Conservation (phyloP, 2,113 vertebrate genomes). For the Catagonus wagneri region DNA sequence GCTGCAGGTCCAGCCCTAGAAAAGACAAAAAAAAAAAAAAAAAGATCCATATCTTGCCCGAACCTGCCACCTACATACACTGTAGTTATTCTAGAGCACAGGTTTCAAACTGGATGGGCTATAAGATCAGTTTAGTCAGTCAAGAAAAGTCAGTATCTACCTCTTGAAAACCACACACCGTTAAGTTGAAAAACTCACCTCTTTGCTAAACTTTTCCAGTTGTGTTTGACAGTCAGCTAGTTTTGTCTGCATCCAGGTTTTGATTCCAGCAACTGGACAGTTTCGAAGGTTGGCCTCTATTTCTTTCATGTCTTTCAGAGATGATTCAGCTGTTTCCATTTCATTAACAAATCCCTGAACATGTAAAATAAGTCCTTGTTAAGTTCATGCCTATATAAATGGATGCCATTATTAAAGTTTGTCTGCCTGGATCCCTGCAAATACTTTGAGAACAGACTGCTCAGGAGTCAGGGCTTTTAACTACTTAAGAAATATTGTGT, state of each 20-base stretch:
- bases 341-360: constrained; percentile 90
- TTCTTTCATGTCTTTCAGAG: constrained; percentile 93
- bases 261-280: constrained; percentile 87
- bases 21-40: background rate
- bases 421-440: background rate
- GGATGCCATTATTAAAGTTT: background rate
- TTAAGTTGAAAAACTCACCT: constrained; percentile 87
- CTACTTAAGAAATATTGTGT: background rate
- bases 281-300: constrained; percentile 89
- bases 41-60: background rate
- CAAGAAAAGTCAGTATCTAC: background rate
- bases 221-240: constrained; percentile 88
- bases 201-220: constrained; percentile 92
- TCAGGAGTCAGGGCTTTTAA: background rate
- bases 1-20: too few species aligned
- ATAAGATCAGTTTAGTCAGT: background rate
- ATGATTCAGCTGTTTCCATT: constrained; percentile 90
- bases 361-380: constrained; percentile 51
- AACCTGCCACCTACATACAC: background rate
- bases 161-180: background rate
- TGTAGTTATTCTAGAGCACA: background rate
- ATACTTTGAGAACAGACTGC: background rate
- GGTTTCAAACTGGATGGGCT: background rate
- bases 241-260: constrained; percentile 90
- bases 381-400: background rate